A percentile compares a stretch with the other conserved stretches of the same genome.
Conservation (phyloP, 2,113 vertebrate species). For the Leptobrachium ailaonicum region DNA sequence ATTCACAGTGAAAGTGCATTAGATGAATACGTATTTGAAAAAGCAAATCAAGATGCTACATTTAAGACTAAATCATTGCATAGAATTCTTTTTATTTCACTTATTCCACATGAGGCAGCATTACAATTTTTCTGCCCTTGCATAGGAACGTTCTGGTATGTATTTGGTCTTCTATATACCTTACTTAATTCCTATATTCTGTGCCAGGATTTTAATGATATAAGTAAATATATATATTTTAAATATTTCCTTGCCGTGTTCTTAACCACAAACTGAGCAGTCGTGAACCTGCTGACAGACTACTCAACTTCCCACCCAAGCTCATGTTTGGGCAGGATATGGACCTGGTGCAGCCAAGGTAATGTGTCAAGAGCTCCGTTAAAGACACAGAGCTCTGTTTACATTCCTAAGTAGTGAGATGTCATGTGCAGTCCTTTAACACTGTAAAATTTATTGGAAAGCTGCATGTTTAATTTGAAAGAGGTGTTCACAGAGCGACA, state of each 20-base stretch:
- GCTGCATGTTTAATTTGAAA: slow-evolving; percentile 32
- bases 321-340: slow-evolving; percentile 23
- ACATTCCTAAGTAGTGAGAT: slow-evolving; percentile 12
- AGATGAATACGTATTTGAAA: no score
- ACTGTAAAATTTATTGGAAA: slow-evolving; percentile 26
- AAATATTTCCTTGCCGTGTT: not conserved
- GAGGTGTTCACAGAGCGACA: slow-evolving; percentile 36
- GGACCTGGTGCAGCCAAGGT: slow-evolving; percentile 11
- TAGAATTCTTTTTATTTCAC: no score
- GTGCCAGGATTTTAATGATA: slow-evolving; percentile 5
- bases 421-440: slow-evolving; percentile 17
- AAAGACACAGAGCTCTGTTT: slow-evolving; percentile 19
- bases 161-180: no score
- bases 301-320: slow-evolving; percentile 26
- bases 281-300: slow-evolving; percentile 29
- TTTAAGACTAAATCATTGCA: no score
- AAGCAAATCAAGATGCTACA: no score
- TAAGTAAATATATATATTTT: slow-evolving; percentile 6
- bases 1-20: no score
- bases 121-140: no score
- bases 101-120: no score
- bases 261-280: slow-evolving; percentile 17
- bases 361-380: slow-evolving; percentile 5
- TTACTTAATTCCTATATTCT: not conserved
- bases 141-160: no score